Evolutionary conservation across 2,113 vertebrate genomes (phyloP), one percentile per base, ranked within the genome.

Genomic region (Dryoscopus gambensis): DNA sequence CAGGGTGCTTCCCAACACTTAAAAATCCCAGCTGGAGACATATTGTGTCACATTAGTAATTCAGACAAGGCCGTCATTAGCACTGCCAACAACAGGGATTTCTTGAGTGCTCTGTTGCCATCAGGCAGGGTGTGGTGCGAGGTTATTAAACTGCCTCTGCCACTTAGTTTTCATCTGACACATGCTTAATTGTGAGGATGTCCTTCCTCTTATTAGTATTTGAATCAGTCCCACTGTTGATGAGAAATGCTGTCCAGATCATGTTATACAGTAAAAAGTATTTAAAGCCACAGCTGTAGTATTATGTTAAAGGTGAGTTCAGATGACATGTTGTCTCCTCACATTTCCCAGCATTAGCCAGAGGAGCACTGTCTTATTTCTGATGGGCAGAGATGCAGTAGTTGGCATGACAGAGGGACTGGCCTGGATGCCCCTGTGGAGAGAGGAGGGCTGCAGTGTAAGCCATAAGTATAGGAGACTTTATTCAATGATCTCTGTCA

Each of bases 141-240:
- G 27, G 82, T 82, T 79, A 84, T 76, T 90, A 95, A 89, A 52
- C 33, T 86, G 53, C 57, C 73, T 69, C 71, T 80, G 13, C 53
- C 39, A 73, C 60, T 90, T 95, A 93, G 64, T 83, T 80, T 75
- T 90, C 79, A 59, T 77, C 91, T 97, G 97, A 97, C 89, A 82
- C 95, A 96, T 65, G 49, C 74, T 84, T 97, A 95, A 89, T 94
- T 88, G 85, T 47, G 39, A 95, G 97, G 97, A 97, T 95, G 46
- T 93, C 76, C 93, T 97, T 97, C 97, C 95, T 96, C 67, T 83
- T 59, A 73, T 15, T 90, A 53, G 30, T 19, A 11, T 74, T 87
- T 83, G 44, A 93, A 90, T 93, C 42, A 84, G 47, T 35, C 50
- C 70, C 46, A 53, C 63, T 59, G 40, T 84, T 82, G 71, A 70